Evolutionary conservation across 2,888 invertebrate genomes (phyloP).

Genomic region (Emmelina monodactyla): DNA sequence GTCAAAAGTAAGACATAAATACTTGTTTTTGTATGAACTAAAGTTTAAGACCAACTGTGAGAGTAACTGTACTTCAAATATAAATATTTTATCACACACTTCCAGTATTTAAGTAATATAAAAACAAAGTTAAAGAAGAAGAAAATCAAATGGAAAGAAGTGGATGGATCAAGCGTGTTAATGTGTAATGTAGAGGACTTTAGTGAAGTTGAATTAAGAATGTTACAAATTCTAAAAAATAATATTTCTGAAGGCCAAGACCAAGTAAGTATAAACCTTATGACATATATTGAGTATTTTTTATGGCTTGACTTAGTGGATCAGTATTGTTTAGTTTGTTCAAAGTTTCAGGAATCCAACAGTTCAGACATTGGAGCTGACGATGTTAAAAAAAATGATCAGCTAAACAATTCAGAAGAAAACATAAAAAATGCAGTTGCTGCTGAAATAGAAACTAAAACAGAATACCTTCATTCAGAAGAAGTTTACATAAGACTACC

Average conservation of each 20-base stretch:
- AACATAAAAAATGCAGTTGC: constrained; percentile 2
- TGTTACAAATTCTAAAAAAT: constrained; percentile 16
- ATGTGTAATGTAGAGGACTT: constrained; percentile 18
- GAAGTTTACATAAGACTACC: background rate
- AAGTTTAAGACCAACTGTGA: constrained; percentile 3
- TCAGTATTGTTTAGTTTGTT: too few species aligned
- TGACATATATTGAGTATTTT: too few species aligned
- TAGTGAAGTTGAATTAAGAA: constrained; percentile 15
- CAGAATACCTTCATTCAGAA: constrained; percentile 5
- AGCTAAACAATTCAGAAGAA: background rate
- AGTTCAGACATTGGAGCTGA: constrained; percentile 6
- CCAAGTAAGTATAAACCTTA: too few species aligned
- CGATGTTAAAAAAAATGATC: constrained; percentile 2
- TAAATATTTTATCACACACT: constrained; percentile 2
- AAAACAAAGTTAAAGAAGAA: constrained; percentile 18
- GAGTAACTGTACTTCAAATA: background rate
- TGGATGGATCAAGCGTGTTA: constrained; percentile 15
- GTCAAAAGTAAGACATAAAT: constrained; percentile 13
- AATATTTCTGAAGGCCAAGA: too few species aligned
- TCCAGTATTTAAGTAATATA: constrained; percentile 17
- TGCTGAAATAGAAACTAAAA: background rate
- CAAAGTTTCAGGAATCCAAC: constrained; percentile 6
- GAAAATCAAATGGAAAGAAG: constrained; percentile 16
- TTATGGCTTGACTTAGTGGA: too few species aligned
- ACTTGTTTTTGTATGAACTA: constrained; percentile 14